A percentile compares a stretch with the other conserved stretches of the same genome.
Evolutionary conservation across 2,797 vertebrate genomes (phyloP).

Genomic region (Oreochromis mossambicus): DNA sequence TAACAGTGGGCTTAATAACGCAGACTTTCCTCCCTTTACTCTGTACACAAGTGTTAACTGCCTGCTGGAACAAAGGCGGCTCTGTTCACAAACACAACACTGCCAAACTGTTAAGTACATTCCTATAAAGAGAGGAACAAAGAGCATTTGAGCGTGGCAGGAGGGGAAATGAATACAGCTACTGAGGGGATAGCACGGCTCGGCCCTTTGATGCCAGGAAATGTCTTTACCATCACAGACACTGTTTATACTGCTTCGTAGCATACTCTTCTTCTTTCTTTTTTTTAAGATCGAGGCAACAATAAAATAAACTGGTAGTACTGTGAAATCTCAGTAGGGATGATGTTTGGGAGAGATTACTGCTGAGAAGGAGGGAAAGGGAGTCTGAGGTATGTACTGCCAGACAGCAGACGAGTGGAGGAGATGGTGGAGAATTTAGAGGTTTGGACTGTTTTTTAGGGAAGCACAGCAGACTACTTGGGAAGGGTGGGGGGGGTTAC

Average conservation of each 20-base stretch:
- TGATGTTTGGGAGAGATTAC: constrained; percentile 13
- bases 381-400: not conserved
- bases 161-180: constrained; percentile 67
- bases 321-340: constrained; percentile 33
- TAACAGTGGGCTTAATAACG: constrained; percentile 62
- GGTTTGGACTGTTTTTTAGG: constrained; percentile 14
- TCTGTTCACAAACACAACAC: constrained; percentile 69
- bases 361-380: not conserved
- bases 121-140: constrained; percentile 74
- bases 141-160: constrained; percentile 64
- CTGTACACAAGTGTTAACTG: constrained; percentile 61
- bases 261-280: not conserved
- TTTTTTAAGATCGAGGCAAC: constrained; percentile 41
- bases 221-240: constrained; percentile 58
- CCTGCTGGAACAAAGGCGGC: constrained; percentile 63
- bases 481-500: not conserved
- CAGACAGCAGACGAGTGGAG: not conserved
- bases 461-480: constrained; percentile 5
- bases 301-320: constrained; percentile 55
- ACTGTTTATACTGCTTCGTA: constrained; percentile 52
- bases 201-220: constrained; percentile 66
- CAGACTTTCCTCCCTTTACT: constrained; percentile 48
- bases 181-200: constrained; percentile 62
- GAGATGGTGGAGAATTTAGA: not conserved
- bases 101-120: constrained; percentile 74